Evolutionary conservation across 2,113 vertebrate species (phyloP), one percentile per base, ranked within the genome.

Genomic region (Ellobius talpinus): DNA sequence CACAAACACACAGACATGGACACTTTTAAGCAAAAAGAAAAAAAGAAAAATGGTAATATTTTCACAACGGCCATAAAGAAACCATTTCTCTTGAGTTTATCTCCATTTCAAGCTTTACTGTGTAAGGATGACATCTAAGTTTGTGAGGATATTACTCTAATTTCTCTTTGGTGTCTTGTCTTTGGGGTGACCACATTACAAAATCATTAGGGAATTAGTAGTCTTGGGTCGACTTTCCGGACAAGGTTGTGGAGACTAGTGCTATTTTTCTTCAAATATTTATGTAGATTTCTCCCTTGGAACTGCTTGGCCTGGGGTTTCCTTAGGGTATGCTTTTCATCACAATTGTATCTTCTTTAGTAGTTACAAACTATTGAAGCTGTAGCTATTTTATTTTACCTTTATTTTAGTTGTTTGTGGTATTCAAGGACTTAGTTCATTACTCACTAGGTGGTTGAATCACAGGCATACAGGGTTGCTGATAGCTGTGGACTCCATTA

Each of bases 51-150:
- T 21, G 17, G 12, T 93, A 14, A 88, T 90, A 52, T 92, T 96
- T 94, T 94, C 23, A 50, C 7, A 39, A 68, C 42, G 13, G 7
- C 9, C 31, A 93, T 7, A 89, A 93, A 94, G 14, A 92, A 95
- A 90, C 33, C 7, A 17, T 93, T 78, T 77, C 47, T 94, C 52
- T 45, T 94, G 84, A 61, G 4, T n/a, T 78, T 82, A 82, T 66
- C 72, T 94, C 26, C 87, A 4, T 65, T 82, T 93, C 33, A 94
- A 94, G 76, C 33, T 10, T 96, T 84, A 82, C 50, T 89, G 3
- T 89, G 26, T 93, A n/a, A 93, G 13, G 91, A 9, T 73, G n/a
- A 45, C n/a, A 42, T 65, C 78, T 84, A 58, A 68, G 12, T 92
- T 58, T 65, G 52, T 70, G 50, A 76, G 47, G 16, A 1, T 39